phyloP scores from a whole-genome alignment of 2,113 vertebrate genomes.

The Xenopus borealis region DNA sequence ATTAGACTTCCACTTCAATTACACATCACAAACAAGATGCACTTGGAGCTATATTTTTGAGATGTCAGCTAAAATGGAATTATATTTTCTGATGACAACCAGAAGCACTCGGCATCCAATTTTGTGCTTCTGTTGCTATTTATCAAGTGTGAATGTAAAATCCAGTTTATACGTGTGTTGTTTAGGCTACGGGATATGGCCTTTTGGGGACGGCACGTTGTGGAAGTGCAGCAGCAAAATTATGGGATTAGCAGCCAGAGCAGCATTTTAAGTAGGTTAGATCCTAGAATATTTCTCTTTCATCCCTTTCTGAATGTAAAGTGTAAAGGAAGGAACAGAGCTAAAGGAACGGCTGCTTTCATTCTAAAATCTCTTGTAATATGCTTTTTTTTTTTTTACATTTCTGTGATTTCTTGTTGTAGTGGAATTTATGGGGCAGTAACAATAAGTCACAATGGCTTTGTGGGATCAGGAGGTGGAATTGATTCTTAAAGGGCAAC shows the following conservation, averaged over 20 bases:
- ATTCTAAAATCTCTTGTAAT: too few relatives aligned
- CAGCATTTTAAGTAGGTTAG: constrained; percentile 27
- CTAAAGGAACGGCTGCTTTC: constrained; percentile 1
- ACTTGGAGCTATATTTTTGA: constrained; percentile 46
- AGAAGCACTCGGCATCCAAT: constrained; percentile 41
- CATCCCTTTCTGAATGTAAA: not conserved
- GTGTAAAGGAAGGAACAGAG: not conserved
- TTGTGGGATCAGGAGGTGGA: too few relatives aligned
- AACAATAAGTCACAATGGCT: too few relatives aligned
- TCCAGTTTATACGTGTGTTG: constrained; percentile 40
- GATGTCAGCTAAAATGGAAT: constrained; percentile 47
- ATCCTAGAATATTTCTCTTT: constrained; percentile 16
- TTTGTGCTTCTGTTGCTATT: constrained; percentile 44
- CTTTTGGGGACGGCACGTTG: constrained; percentile 29
- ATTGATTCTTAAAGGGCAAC: too few relatives aligned
- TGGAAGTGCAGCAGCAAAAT: constrained; percentile 9
- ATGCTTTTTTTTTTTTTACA: not conserved
- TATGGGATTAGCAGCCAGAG: constrained; percentile 33
- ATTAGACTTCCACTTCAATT: constrained; percentile 47
- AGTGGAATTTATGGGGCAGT: too few relatives aligned
- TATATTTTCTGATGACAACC: constrained; percentile 47
- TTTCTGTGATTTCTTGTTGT: constrained; percentile 12
- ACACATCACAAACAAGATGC: constrained; percentile 47
- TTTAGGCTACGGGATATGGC: constrained; percentile 41
- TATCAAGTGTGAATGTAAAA: constrained; percentile 47